These are phyloP conservation scores for Micrastur ruficollis DNA, from an alignment of 2,797 vertebrate species.

Conservation along the genomic window DNA sequence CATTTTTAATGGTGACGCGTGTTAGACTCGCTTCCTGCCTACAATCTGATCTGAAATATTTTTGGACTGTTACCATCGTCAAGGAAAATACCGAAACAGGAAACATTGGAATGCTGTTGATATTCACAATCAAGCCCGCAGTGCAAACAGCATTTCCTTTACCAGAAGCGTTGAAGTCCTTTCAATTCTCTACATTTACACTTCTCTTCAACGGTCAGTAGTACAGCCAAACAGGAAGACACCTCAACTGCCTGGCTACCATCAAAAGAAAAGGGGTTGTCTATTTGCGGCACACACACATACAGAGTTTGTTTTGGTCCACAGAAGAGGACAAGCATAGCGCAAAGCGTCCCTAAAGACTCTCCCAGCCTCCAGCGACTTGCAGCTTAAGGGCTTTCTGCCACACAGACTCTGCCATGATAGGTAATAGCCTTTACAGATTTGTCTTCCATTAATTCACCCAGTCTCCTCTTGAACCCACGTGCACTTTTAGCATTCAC, in stretches of 20 bases:
- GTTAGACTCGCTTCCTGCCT: slow-evolving; percentile 36
- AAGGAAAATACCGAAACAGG: slow-evolving; percentile 46
- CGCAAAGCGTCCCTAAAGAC: neutral
- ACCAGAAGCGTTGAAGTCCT: slow-evolving; percentile 24
- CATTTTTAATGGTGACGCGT: neutral
- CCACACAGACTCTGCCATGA: neutral
- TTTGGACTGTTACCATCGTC: neutral
- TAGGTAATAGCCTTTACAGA: neutral
- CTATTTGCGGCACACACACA: neutral
- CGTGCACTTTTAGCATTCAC: neutral
- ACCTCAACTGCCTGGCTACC: neutral
- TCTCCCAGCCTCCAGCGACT: neutral
- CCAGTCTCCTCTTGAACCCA: neutral
- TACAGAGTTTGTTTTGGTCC: neutral
- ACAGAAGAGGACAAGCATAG: neutral
- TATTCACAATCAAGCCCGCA: slow-evolving; percentile 53
- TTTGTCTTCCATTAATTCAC: neutral
- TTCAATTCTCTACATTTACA: neutral
- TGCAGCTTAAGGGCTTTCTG: neutral
- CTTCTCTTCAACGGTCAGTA: neutral
- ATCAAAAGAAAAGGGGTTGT: neutral
- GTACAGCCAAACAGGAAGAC: neutral
- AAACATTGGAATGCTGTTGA: slow-evolving; percentile 62
- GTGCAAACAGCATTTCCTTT: slow-evolving; percentile 57
- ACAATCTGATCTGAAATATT: slow-evolving; percentile 53